Conservation (phyloP, 2,113 vertebrate species). For the Psittacula cyanocephala region DNA sequence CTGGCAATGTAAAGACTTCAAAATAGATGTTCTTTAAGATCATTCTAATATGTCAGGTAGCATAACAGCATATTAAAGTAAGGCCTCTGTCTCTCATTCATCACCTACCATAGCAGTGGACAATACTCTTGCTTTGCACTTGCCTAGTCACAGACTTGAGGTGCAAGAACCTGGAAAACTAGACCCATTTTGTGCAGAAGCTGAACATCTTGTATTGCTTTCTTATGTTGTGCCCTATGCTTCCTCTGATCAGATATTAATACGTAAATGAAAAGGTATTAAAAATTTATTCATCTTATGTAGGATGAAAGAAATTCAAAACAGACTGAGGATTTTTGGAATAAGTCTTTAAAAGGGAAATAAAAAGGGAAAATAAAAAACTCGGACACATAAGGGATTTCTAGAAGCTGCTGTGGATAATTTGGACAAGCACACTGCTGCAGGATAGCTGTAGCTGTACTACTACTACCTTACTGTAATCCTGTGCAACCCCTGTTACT, state of each 20-base stretch:
- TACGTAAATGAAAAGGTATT: not conserved
- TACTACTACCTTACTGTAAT: not conserved
- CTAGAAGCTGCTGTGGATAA: not conserved
- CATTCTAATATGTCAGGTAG: not conserved
- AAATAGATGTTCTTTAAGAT: not conserved
- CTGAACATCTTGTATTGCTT: not conserved
- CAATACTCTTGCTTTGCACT: not conserved
- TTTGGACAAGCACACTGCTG: not conserved
- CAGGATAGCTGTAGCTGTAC: not conserved
- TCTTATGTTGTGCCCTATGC: not conserved
- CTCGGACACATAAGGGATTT: not conserved
- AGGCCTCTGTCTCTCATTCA: not conserved
- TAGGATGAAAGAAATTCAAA: constrained; percentile 17
- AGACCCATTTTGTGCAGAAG: not conserved
- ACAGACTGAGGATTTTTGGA: not conserved
- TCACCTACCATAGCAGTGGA: not conserved
- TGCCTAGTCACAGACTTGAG: not conserved
- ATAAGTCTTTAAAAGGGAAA: not conserved
- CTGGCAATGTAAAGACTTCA: not conserved
- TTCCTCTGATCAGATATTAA: not conserved
- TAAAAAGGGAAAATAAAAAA: not conserved
- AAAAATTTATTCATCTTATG: not conserved
- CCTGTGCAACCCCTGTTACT: not conserved
- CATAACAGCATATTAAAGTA: not conserved
- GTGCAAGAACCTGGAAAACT: not conserved